Evolutionary conservation across 2,113 vertebrate species (phyloP), one percentile per base, ranked within the genome.

Genomic region (Megalops atlanticus): DNA sequence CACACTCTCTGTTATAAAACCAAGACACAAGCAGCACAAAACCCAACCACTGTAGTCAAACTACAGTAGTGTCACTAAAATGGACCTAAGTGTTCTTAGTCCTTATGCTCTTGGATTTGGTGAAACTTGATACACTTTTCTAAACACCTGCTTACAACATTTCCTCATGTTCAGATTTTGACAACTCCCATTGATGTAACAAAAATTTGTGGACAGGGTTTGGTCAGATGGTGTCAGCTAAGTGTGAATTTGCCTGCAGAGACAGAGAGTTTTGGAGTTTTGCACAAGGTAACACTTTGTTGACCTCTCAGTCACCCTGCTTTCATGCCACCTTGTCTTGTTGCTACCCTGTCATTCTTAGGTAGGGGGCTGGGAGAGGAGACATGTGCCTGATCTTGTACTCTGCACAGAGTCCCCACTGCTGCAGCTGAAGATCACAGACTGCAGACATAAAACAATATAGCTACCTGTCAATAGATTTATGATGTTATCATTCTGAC

Each of bases 261-360:
- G 24, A 27, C 31, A n/a, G 58, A 64, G 58, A n/a, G 24, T 11
- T 64, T 31, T 64, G 2, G 52, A 64, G 58, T 0, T n/a, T n/a
- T n/a, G 58, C 58, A 24, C n/a, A 31, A 6, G 5, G n/a, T 31
- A 24, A 27, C 58, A 64, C n/a, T 31, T 7, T 88, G 88, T 87
- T 90, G 86, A 88, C 90, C 88, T 86, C 84, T 88, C 90, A 91
- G 88, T 91, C 91, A 90, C 90, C 89, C 86, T 89, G 88, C 89
- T 90, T 89, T 89, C 89, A 89, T 88, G 90, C 89, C 91, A 86
- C 89, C 89, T 86, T 36, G 0, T 21, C 83, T 91, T 88, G 76
- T 82, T 90, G 88, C 89, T 89, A 90, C 87, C 89, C 82, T 82
- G 87, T 91, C 91, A 91, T 89, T 64, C 74, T 49, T 24, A 12